phyloP scores from a whole-genome alignment of 2,113 vertebrate species.

The Gallinago media region DNA sequence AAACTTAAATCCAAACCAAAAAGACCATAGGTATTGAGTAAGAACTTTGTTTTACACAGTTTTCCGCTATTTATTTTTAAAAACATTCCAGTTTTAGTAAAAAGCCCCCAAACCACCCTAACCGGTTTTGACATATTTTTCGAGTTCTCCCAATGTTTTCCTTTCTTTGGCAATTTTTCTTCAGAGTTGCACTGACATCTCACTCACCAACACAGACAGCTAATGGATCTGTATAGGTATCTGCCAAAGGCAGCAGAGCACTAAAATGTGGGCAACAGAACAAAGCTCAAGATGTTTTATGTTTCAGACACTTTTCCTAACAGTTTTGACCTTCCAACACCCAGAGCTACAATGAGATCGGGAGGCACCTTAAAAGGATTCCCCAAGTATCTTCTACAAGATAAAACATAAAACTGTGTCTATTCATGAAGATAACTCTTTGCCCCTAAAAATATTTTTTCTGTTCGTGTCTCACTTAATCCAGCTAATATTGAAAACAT shows the following conservation, averaged over 20 bases:
- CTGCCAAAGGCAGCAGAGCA: background rate
- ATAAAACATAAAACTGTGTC: background rate
- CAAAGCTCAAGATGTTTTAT: background rate
- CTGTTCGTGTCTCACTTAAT: background rate
- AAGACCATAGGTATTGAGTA: background rate
- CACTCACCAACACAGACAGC: background rate
- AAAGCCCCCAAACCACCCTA: background rate
- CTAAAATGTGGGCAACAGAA: background rate
- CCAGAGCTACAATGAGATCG: background rate
- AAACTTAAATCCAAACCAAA: background rate
- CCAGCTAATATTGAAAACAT: background rate
- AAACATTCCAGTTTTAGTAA: constrained; percentile 2
- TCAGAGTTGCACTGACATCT: background rate
- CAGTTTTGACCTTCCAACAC: background rate
- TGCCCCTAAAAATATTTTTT: background rate
- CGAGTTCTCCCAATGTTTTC: background rate
- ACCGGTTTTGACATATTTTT: background rate
- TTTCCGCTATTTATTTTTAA: constrained; percentile 24
- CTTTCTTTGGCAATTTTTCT: constrained; percentile 4
- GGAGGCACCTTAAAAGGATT: background rate
- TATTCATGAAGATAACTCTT: background rate
- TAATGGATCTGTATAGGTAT: background rate
- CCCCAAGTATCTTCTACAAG: background rate
- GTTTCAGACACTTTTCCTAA: background rate
- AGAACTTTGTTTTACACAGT: background rate